Base-by-base conservation (phyloP, 2,888 invertebrate genomes). In the Omphaloscelis lunosa region DNA sequence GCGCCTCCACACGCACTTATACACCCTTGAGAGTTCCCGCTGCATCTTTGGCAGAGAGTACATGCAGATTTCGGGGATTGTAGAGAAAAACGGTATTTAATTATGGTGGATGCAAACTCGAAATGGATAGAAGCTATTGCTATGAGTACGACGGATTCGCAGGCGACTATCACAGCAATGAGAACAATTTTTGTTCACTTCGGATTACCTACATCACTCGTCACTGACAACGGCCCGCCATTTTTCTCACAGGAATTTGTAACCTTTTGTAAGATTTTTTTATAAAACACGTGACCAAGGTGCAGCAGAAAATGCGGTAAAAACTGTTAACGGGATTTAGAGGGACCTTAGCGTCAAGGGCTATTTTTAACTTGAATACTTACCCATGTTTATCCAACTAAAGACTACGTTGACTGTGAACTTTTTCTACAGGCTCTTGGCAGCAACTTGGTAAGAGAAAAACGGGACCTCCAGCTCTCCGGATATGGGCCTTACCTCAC, bases 111-210 rank as follows among this genome's bases (percentile, higher is more conserved):
- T n/a, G 71, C 71, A 12, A 29, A 61, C 45, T 71, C 48, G 5
- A 62, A 71, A 61, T 51, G 51, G 61, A 71, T 62, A 61, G 34
- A 71, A 39, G 61, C 71, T 29, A 62, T 62, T n/a, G 48, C 61
- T 17, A 71, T 62, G 61, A 45, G 59, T 48, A 71, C 9, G 23
- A 59, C 59, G 41, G 59, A 70, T 27, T 59, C 45, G 23, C 59
- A 70, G 12, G 70, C 59, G 23, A n/a, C n/a, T 34, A 62, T 41
- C 53, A 17, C 53, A 41, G 51, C 51, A 62, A 53, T 63, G 63
- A 63, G 72, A 62, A 23, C n/a, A 39, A 61, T 70, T n/a, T 61
- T 71, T 48, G 45, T 48, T 3, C 58, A 58, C 3, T 59, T 70
- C 27, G 69, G 69, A 3, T 41, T 70, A 69, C 69, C 69, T 27